Base-by-base conservation (phyloP, 2,113 vertebrate species). In the Junco hyemalis region DNA sequence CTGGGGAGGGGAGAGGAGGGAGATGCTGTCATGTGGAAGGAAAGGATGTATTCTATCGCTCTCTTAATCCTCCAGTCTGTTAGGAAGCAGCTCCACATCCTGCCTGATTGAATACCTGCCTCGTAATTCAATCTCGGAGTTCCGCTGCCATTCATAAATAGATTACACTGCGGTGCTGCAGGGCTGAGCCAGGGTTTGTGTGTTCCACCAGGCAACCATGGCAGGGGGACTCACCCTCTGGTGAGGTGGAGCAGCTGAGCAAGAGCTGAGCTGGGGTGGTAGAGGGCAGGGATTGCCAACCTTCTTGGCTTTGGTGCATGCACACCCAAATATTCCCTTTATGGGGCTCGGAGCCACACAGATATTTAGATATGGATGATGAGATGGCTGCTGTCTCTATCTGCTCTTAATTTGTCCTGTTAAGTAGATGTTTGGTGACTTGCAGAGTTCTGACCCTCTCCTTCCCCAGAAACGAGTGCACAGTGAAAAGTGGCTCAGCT, bases 61-160 rank as follows among this genome's bases (percentile, higher is more conserved):
- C 61, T 73, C 73, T 48, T 96, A 96, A 96, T 95, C 92, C 86
- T 80, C 45, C 59, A 50, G 72, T 51, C 81, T 85, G 81, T 74
- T 89, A 79, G 77, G 87, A 92, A 79, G 90, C 81, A 92, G 92
- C 79, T 83, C 82, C 82, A 23, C 83, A 77, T 96, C 92, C 94
- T 90, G 95, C 54, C 88, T 92, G 95, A 96, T 96, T 91, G 92
- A 97, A 95, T 96, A 95, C 95, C 92, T 95, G 86, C 94, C 84
- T 95, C 5, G 57, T 97, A 96, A 96, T 92, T 97, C 90, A 92
- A 91, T 96, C 90, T 61, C 5, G 19, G 81, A 92, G 94, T 93
- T 96, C 95, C 22, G 26, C 92, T 95, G 94, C 79, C 93, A 56
- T 96, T 94, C 90, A 25, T 92, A 94, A 96, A 54, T 19, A 91